Evolutionary conservation across 2,797 vertebrate genomes (phyloP).

Genomic region (Liasis olivaceus): DNA sequence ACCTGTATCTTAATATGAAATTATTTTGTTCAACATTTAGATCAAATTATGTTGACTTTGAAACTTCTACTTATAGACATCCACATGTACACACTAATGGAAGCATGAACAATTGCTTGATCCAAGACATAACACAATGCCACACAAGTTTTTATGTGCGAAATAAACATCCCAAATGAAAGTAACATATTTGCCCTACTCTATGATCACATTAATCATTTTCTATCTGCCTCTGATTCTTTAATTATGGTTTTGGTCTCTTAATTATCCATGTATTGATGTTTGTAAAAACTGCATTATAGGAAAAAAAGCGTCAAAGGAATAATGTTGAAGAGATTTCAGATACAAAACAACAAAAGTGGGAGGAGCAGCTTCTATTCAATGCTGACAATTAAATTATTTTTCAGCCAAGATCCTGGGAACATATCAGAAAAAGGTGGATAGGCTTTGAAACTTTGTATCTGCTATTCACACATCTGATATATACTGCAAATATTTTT

Average conservation of each 20-base stretch:
- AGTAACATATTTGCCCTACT: not conserved
- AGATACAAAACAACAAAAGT: slow-evolving; percentile 9
- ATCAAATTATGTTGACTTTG: not conserved
- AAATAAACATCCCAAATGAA: not conserved
- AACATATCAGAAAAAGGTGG: not conserved
- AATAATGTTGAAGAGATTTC: not conserved
- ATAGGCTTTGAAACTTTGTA: slow-evolving; percentile 19
- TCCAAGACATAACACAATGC: not conserved
- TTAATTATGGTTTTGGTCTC: not conserved
- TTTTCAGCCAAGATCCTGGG: slow-evolving; percentile 29
- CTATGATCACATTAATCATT: not conserved
- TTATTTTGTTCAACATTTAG: not conserved
- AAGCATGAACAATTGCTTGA: not conserved
- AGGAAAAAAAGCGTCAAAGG: not conserved
- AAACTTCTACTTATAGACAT: not conserved
- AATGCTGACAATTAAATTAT: slow-evolving; percentile 27
- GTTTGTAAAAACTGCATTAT: not conserved
- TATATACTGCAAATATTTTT: slow-evolving; percentile 27
- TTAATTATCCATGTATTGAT: slow-evolving; percentile 3
- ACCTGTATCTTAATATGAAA: fast-evolving
- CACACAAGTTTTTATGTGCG: too few species aligned
- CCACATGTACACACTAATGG: not conserved
- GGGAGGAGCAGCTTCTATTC: not conserved
- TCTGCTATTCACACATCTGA: slow-evolving; percentile 26
- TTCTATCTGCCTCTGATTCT: not conserved